Percentiles rank a stretch among this genome's conserved stretches.
Conservation (phyloP, 1,140 invertebrate genomes). For the Trissolcus basalis region DNA sequence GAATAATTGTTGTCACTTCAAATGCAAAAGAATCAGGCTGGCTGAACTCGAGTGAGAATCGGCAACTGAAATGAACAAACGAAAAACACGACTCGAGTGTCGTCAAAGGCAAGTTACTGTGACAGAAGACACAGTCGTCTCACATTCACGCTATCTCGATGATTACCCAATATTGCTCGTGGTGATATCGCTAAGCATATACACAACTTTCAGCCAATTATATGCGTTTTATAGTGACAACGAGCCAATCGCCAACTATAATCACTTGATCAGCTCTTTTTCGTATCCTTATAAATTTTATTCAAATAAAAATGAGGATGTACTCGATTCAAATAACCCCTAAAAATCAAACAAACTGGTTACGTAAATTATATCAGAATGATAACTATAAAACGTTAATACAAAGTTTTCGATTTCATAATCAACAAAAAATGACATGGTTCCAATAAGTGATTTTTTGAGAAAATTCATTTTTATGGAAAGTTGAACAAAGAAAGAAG, state of each 20-base stretch:
- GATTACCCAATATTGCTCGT: constrained; percentile 57
- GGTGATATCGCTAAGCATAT: constrained; percentile 48
- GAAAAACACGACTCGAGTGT: constrained; percentile 33
- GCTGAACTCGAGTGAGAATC: constrained; percentile 5
- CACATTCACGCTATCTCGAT: constrained; percentile 50
- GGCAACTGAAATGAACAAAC: constrained; percentile 28
- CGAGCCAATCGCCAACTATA: constrained; percentile 61
- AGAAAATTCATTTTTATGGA: no score
- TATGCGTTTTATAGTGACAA: constrained; percentile 69
- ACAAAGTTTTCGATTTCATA: no score
- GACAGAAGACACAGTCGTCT: constrained; percentile 52
- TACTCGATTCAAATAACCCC: constrained; percentile 36
- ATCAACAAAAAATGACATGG: no score
- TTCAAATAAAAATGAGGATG: constrained; percentile 12
- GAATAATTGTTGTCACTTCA: no score
- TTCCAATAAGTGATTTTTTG: no score
- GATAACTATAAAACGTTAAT: no score
- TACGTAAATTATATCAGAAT: constrained; percentile 44
- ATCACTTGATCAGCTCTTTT: constrained; percentile 68
- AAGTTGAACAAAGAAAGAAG: no score
- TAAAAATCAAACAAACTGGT: constrained; percentile 26
- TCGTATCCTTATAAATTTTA: constrained; percentile 33
- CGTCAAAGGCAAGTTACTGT: constrained; percentile 39
- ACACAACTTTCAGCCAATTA: constrained; percentile 65
- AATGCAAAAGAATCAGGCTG: constrained; percentile 14